Percentiles rank a stretch among this genome's conserved stretches.
These are phyloP conservation scores for Chrysolina americana DNA, from an alignment of 2,888 invertebrate genomes.

Conservation along the genomic window DNA sequence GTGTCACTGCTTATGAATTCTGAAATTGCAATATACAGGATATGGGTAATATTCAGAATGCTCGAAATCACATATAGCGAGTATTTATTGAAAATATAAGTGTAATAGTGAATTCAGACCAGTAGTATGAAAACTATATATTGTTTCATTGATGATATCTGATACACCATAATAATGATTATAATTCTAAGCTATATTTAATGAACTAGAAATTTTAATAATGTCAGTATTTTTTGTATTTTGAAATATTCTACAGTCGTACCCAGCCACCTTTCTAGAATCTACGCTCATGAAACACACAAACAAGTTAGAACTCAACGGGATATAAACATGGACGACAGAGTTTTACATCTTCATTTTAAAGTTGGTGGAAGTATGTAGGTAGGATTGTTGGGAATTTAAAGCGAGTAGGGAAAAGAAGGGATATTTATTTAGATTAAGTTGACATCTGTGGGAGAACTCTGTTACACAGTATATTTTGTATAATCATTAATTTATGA, in stretches of 20 bases:
- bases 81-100: too few species aligned
- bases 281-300: neutral
- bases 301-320: conserved; percentile 35
- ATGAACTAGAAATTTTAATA: too few species aligned
- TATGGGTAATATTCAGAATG: too few species aligned
- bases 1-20: too few species aligned
- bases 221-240: neutral
- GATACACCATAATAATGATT: too few species aligned
- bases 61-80: too few species aligned
- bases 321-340: conserved; percentile 38
- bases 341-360: conserved; percentile 65
- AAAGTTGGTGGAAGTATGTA: conserved; percentile 60
- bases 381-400: conserved; percentile 63
- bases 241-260: neutral
- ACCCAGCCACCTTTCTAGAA: neutral
- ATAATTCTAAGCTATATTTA: neutral
- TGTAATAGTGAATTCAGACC: too few species aligned
- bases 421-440: conserved; percentile 66
- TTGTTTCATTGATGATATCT: too few species aligned
- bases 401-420: conserved; percentile 61
- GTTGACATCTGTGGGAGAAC: conserved; percentile 63
- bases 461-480: conserved; percentile 56
- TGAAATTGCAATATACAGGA: too few species aligned
- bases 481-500: conserved; percentile 61
- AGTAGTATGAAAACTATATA: too few species aligned